Evolutionary conservation across 2,113 vertebrate species (phyloP), one percentile per base, ranked within the genome.

Genomic region (Oophaga pumilio): DNA sequence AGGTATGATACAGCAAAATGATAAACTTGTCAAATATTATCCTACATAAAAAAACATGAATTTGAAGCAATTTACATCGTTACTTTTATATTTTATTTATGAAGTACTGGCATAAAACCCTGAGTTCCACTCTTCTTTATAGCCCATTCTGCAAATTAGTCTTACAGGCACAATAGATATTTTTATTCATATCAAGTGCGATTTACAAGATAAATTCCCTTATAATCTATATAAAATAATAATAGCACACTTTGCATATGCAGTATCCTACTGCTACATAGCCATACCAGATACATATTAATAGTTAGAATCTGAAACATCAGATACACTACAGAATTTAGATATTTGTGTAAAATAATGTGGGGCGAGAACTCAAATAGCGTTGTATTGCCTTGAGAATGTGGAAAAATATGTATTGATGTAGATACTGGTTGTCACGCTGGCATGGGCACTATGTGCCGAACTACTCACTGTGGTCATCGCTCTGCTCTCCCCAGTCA

Each of bases 61-160:
- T 76, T 76, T 22, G 49, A 76, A 76, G 43, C 74, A 76, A n/a
- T 76, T 76, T 76, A 52, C 76, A 56, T 24, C 49, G 49, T 77
- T 15, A 77, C n/a, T 14, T 26, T 77, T 77, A n/a, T 77, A 77
- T 57, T 78, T 26, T 78, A 78, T 78, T 78, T 77, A 77, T 52
- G 52, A 76, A n/a, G 8, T 43, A 76, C 74, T 76, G 9, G 73
- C 43, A 50, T 49, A 76, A 53, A 53, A 53, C 50, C 20, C 14
- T 57, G 53, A 57, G 52, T 52, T 78, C 53, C 15, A 56, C 76
- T 56, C n/a, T 57, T n/a, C 26, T 57, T 78, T 18, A 78, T 78
- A 78, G 13, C n/a, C 12, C n/a, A 78, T 28, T 59, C 52, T 26
- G 52, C n/a, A 79, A 56, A 79, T 26, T 57, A 57, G 11, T 79